These are phyloP conservation scores for Polietes domitor DNA, from an alignment of 2,888 invertebrate genomes.

Conservation along the genomic window DNA sequence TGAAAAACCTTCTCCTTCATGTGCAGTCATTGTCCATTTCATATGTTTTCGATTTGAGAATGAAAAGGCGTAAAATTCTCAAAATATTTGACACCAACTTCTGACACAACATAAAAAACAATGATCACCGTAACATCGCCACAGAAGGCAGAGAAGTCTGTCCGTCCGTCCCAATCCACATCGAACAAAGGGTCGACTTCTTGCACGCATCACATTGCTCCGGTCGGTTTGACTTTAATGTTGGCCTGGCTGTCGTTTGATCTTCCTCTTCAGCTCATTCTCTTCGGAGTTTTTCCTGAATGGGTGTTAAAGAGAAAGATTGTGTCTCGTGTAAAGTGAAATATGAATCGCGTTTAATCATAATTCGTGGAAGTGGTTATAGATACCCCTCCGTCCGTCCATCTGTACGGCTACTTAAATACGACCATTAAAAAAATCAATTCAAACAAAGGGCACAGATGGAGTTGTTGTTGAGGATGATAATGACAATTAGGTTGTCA, in stretches of 20 bases:
- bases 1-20: conserved; percentile 3
- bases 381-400: too few relatives aligned
- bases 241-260: conserved; percentile 23
- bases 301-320: neutral
- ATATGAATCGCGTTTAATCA: conserved; percentile 61
- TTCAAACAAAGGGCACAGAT: neutral
- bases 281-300: conserved; percentile 17
- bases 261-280: neutral
- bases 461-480: neutral
- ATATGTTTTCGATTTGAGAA: conserved; percentile 58
- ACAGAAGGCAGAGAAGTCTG: conserved; percentile 61
- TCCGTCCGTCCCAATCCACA: neutral
- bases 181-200: conserved; percentile 25
- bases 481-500: neutral
- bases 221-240: conserved; percentile 54
- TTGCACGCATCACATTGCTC: conserved; percentile 28
- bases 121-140: conserved; percentile 59
- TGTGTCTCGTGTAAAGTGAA: conserved; percentile 58
- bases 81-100: conserved; percentile 74
- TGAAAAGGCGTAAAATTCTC: conserved; percentile 70
- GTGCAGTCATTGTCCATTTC: conserved; percentile 4
- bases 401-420: conserved; percentile 18
- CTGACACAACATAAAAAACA: conserved; percentile 49
- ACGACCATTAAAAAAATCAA: neutral
- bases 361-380: conserved; percentile 56